Evolutionary conservation across 35 echinoderm and acorn worm species (phyloP).

Genomic region (Hemicentrotus pulcherrimus): DNA sequence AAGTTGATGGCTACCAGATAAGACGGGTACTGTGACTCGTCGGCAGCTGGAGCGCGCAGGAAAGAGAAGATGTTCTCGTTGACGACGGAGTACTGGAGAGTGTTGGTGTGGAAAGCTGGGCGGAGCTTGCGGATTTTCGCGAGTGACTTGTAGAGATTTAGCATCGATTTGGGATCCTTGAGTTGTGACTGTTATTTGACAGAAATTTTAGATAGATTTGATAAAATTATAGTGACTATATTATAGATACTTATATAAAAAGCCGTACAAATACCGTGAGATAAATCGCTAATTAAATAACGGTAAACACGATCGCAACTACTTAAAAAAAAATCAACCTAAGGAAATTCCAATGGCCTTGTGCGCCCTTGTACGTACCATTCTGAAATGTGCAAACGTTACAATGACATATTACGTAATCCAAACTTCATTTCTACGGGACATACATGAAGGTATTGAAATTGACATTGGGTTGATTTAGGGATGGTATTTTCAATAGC

Average conservation of each 20-base stretch:
- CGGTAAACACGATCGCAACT: no score
- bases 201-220: background rate
- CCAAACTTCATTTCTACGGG: no score
- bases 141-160: slow-evolving; percentile 65
- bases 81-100: slow-evolving; percentile 65
- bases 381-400: no score
- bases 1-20: slow-evolving; percentile 80
- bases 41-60: slow-evolving; percentile 67
- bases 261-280: no score
- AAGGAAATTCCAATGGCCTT: no score
- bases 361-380: no score
- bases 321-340: no score
- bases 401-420: no score
- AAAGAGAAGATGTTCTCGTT: slow-evolving; percentile 82
- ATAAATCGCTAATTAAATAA: no score
- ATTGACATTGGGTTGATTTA: no score
- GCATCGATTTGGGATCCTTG: slow-evolving; percentile 53
- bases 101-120: slow-evolving; percentile 78
- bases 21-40: slow-evolving; percentile 27
- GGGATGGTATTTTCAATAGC: no score
- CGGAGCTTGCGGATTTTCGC: slow-evolving; percentile 45
- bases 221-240: background rate
- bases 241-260: background rate
- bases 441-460: no score
- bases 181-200: slow-evolving; percentile 48